Evolutionary conservation across 2,888 invertebrate genomes (phyloP).

Genomic region (Crocallis elinguaria): DNA sequence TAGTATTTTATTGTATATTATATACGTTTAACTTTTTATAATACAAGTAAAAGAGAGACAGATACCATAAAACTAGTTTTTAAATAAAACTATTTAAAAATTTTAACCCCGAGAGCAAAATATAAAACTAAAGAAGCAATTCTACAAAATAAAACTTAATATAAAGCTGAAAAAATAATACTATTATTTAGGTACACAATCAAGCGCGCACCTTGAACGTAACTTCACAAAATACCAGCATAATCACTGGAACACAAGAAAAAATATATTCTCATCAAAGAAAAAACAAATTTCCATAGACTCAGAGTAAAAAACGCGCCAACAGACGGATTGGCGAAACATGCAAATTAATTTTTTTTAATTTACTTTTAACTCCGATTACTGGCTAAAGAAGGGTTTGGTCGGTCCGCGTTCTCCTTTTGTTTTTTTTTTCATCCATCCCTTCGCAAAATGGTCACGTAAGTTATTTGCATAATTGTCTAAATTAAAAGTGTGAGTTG

Average conservation of each 20-base stretch:
- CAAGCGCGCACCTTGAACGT: slow-evolving; percentile 13
- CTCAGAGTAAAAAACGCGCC: slow-evolving; percentile 59
- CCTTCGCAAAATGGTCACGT: slow-evolving; percentile 83
- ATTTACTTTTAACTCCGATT: slow-evolving; percentile 74
- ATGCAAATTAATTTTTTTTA: slow-evolving; percentile 77
- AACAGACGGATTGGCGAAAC: slow-evolving; percentile 54
- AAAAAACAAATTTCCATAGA: slow-evolving; percentile 59
- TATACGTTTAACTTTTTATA: no score
- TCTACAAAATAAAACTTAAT: background rate
- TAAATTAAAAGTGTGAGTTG: slow-evolving; percentile 75
- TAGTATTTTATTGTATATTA: no score
- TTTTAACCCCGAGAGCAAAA: no score
- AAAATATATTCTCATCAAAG: slow-evolving; percentile 76
- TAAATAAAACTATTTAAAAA: no score
- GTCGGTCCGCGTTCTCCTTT: slow-evolving; percentile 64
- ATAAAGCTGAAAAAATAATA: no score
- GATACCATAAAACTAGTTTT: no score
- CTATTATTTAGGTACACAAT: slow-evolving; percentile 9
- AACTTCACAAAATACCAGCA: slow-evolving; percentile 31
- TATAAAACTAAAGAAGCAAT: background rate
- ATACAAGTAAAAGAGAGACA: no score
- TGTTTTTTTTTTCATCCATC: slow-evolving; percentile 73
- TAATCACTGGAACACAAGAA: slow-evolving; percentile 64
- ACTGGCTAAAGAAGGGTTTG: slow-evolving; percentile 75
- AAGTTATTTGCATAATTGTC: slow-evolving; percentile 77